Base-by-base conservation (phyloP, 2,888 invertebrate genomes). In the Orthosia incerta region DNA sequence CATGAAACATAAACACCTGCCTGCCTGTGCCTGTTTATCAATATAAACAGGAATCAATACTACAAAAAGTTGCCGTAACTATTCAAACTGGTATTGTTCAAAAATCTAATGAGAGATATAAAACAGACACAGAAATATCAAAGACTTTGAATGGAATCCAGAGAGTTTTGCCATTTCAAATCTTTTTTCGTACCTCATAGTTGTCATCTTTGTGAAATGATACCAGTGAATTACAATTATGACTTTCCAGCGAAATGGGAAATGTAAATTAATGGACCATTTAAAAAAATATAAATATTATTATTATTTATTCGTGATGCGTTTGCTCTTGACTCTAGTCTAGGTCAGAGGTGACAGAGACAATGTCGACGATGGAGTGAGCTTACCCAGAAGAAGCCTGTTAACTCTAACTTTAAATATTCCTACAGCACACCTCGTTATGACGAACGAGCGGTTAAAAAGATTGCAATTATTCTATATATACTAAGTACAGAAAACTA, bases 261-360 rank as follows among this genome's bases (percentile, higher is more conserved):
- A 46, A n/a, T 20, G 18, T 26, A 26, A 48, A 48, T 62, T n/a
- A n/a, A 26, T 65, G n/a, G n/a, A 46, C 4, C 13, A 62, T 60
- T 67, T 62, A 16, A n/a, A 26, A 46, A 31, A 26, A 66, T 61
- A 31, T 31, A 16, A 59, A 57, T n/a, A n/a, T n/a, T n/a, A n/a
- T n/a, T n/a, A n/a, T n/a, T n/a, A n/a, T n/a, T n/a, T n/a, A n/a
- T n/a, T n/a, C n/a, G n/a, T n/a, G n/a, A 57, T n/a, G n/a, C n/a
- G n/a, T n/a, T n/a, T n/a, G n/a, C n/a, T n/a, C n/a, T n/a, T n/a
- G n/a, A n/a, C n/a, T n/a, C n/a, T n/a, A n/a, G n/a, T n/a, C n/a
- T n/a, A n/a, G n/a, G n/a, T n/a, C n/a, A n/a, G n/a, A n/a, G n/a
- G n/a, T n/a, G n/a, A n/a, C n/a, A n/a, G n/a, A n/a, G n/a, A n/a